Percentiles rank a stretch among this genome's conserved stretches.
phyloP scores from a whole-genome alignment of 2,113 vertebrate species.

The Barbus barbus region DNA sequence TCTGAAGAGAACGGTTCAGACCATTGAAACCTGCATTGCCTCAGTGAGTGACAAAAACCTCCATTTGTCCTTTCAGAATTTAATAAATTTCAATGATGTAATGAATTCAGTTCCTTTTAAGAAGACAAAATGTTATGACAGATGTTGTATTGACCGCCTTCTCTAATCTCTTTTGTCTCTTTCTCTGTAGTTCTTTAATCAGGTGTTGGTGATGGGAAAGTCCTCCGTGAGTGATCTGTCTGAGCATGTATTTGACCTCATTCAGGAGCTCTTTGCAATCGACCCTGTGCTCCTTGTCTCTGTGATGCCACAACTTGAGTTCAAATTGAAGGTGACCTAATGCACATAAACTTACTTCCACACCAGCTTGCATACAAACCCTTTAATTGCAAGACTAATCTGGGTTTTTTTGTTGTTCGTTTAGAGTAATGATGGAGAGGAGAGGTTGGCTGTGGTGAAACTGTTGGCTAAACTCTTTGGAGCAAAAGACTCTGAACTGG shows the following conservation, averaged over 20 bases:
- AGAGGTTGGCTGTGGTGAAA: conserved; percentile 94
- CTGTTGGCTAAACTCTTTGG: conserved; percentile 96
- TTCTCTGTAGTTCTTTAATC: conserved; percentile 93
- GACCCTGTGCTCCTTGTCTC: conserved; percentile 95
- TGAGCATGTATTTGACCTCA: conserved; percentile 98
- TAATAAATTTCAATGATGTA: not conserved
- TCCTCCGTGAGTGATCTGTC: conserved; percentile 98
- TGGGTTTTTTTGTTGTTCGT: conserved; percentile 33
- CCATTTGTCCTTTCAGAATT: not conserved
- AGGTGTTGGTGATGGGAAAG: conserved; percentile 97
- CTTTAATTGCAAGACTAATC: not conserved
- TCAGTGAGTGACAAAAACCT: conserved; percentile 80
- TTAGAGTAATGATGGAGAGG: conserved; percentile 97
- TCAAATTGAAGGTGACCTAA: conserved; percentile 91
- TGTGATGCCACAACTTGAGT: conserved; percentile 98
- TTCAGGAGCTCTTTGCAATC: conserved; percentile 97
- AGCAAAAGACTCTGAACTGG: conserved; percentile 96
- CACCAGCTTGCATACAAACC: not conserved
- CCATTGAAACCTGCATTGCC: conserved; percentile 96
- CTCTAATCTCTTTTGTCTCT: not conserved
- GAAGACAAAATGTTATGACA: not conserved
- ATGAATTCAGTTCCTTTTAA: not conserved
- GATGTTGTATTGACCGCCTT: not conserved
- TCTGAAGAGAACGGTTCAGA: conserved; percentile 96
- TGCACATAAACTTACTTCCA: not conserved